Evolutionary conservation across 2,888 invertebrate species (phyloP), one percentile per base, ranked within the genome.

Genomic region (Dryobota labecula): DNA sequence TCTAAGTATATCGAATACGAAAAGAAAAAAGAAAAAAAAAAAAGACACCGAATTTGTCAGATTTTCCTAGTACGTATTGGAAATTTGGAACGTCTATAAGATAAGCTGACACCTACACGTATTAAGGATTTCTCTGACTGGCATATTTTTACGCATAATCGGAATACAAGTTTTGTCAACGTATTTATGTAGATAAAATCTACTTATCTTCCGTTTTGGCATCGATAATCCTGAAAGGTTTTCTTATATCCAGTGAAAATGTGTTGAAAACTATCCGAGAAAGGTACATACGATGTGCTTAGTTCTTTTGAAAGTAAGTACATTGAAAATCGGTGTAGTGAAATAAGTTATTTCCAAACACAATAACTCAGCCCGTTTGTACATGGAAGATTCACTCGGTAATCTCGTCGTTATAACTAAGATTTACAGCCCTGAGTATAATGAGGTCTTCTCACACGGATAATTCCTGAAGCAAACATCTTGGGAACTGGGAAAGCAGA

Each of bases 371-470:
- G 65, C 24, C 36, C 18, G 41, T 36, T 24, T 60, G 47, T 27
- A 33, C 41, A 33, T 53, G 58, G 43, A 56, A 63, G 49, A 68
- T 49, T 30, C n/a, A 70, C 61, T 41, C 20, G 24, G 69, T 73
- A 71, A 76, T 68, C 82, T 60, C 36, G 49, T 68, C 58, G n/a
- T 66, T 73, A 73, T 71, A 82, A 79, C 65, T 60, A 67, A 77
- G 79, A 83, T 77, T 73, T 84, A 84, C 71, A 63, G 53, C 67
- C 24, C 8, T 33, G 57, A 45, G 62, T 61, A 33, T 63, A 70
- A 56, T 72, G 62, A 83, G 71, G 70, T 80, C 58, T 66, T 60
- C 70, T 58, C 68, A 53, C n/a, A 64, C 24, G 24, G 33, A 54
- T 76, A 70, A 67, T 64, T 69, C 73, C 57, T 49, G 47, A 47